Base-by-base conservation (phyloP, 2,797 vertebrate genomes). In the Microctenopoma stevenorrisi region DNA sequence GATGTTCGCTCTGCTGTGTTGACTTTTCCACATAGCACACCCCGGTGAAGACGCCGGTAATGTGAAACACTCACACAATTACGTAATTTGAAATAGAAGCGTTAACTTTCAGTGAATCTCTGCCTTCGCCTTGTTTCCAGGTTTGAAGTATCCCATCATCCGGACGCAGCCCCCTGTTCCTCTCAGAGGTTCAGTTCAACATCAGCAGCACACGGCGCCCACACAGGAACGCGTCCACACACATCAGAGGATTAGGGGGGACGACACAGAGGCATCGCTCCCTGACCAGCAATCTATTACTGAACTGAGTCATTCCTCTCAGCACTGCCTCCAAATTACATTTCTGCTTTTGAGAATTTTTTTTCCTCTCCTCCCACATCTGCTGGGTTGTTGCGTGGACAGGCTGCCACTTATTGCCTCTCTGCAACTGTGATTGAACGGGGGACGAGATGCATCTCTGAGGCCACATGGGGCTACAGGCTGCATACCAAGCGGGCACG, bases 321-420 rank as follows among this genome's bases (percentile, higher is more conserved):
- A 62, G 55, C 49, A 0, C 74, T 65, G 72, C 79, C 57, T 82
- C 75, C 58, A 88, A 83, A 92, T 90, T 78, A 76, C 79, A 86
- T 89, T 79, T 78, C 63, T 83, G 73, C 42, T 79, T 69, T 75
- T 55, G 16, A 62, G 55, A 35, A 64, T 5, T 58, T 43, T 56
- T 66, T 8, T 64, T 9, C 22, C 53, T 37, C 38, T 52, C 53
- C 67, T 74, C 57, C 52, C 64, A 76, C 55, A 68, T 76, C 74
- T 62, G 60, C 66, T 47, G 69, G 56, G 56, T 52, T 53, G 50
- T 14, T 62, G 63, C 38, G 53, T 46, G 69, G 51, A 79, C 56
- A 42, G 79, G 72, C 72, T 69, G 73, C 63, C 74, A 49, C 86
- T 82, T 86, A 88, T 85, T 86, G 79, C 79, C 53, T 79, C 30